Evolutionary conservation across 92 coral and sea anemone species (phyloP).

Genomic region (Actinostola sp.): DNA sequence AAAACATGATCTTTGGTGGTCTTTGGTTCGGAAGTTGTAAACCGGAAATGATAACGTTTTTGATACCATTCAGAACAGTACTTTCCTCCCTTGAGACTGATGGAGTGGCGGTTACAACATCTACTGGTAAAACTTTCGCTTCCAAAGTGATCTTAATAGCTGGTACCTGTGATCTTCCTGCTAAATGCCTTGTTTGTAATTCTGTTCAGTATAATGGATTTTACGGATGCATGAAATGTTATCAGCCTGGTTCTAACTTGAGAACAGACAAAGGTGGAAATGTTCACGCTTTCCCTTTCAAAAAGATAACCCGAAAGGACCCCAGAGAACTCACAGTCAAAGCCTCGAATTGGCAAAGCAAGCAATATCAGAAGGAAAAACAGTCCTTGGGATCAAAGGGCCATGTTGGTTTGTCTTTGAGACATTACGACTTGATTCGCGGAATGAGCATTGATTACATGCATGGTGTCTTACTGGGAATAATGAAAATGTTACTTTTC

Average conservation of each 20-base stretch:
- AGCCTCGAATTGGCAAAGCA: constrained; percentile 29
- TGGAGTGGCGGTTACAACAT: constrained; percentile 1
- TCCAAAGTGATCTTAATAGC: constrained; percentile 41
- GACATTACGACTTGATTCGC: constrained; percentile 23
- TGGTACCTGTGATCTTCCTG: constrained; percentile 52
- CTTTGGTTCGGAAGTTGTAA: constrained; percentile 52
- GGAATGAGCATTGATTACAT: constrained; percentile 57
- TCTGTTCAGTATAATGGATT: constrained; percentile 38
- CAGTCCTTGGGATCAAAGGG: constrained; percentile 49
- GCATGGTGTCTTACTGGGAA: constrained; percentile 58
- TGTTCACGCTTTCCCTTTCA: constrained; percentile 55
- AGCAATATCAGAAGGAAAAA: constrained; percentile 21
- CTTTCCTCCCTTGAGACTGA: constrained; percentile 13
- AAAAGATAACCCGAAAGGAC: constrained; percentile 37
- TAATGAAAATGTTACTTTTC: constrained; percentile 34
- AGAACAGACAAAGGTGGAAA: constrained; percentile 44
- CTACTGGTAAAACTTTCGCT: not conserved
- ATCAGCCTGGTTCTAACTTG: constrained; percentile 51
- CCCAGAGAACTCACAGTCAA: constrained; percentile 34
- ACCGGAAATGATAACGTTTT: constrained; percentile 27
- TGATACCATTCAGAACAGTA: constrained; percentile 9
- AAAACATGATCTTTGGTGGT: constrained; percentile 45
- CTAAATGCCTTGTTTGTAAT: constrained; percentile 54
- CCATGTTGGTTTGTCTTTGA: constrained; percentile 49
- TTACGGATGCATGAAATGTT: constrained; percentile 44